Percentiles rank a stretch among this genome's conserved stretches.
Conservation (phyloP, 2,113 vertebrate species). For the Dicentrarchus labrax region DNA sequence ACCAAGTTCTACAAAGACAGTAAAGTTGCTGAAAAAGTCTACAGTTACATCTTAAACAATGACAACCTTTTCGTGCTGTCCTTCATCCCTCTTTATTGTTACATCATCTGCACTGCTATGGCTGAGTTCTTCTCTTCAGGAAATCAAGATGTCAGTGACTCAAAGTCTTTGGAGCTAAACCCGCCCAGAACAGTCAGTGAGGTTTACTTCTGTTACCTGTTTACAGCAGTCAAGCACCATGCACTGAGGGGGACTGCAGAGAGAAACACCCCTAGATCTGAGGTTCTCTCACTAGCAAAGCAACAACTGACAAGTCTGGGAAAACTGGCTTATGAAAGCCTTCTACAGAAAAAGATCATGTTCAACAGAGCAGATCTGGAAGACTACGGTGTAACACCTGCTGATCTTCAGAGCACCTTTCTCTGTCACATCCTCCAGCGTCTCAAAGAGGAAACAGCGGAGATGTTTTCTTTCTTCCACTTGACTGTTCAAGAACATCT, state of each 20-base stretch:
- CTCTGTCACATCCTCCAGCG: constrained; percentile 74
- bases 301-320: constrained; percentile 71
- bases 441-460: constrained; percentile 66
- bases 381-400: constrained; percentile 62
- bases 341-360: constrained; percentile 76
- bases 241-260: constrained; percentile 51
- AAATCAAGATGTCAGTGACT: not conserved
- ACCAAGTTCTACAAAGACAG: constrained; percentile 76
- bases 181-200: constrained; percentile 80
- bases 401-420: constrained; percentile 73
- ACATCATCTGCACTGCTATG: constrained; percentile 81
- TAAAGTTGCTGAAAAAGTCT: constrained; percentile 65
- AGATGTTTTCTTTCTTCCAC: constrained; percentile 83
- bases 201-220: constrained; percentile 80
- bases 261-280: constrained; percentile 50
- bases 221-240: constrained; percentile 75
- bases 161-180: constrained; percentile 65
- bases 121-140: constrained; percentile 70
- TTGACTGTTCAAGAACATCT: constrained; percentile 81
- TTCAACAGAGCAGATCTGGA: constrained; percentile 68
- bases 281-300: constrained; percentile 66
- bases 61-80: constrained; percentile 77
- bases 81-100: constrained; percentile 84
- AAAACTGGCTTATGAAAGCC: constrained; percentile 75
- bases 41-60: constrained; percentile 72